These are phyloP conservation scores for Merodon equestris DNA, from an alignment of 2,888 invertebrate genomes.

Conservation along the genomic window DNA sequence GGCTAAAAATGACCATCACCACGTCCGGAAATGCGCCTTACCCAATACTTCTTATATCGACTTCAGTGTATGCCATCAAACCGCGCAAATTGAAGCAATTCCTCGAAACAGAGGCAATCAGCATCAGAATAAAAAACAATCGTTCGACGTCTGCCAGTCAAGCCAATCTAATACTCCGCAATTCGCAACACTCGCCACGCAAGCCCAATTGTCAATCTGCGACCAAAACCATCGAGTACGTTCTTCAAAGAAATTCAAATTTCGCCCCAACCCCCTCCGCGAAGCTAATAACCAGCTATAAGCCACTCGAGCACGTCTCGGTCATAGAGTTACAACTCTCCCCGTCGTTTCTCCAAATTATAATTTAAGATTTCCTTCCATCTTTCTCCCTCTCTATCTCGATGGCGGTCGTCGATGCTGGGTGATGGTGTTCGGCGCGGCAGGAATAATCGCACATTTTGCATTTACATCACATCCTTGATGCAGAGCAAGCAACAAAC, in stretches of 20 bases:
- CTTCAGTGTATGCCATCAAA: no score
- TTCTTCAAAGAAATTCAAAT: conserved; percentile 30
- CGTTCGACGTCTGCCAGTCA: no score
- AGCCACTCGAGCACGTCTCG: conserved; percentile 56
- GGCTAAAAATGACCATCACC: no score
- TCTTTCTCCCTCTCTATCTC: background rate
- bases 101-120: no score
- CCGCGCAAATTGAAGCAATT: no score
- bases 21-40: no score
- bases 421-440: background rate
- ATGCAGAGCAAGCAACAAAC: conserved; percentile 50
- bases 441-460: conserved; percentile 58
- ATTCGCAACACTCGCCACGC: conserved; percentile 4
- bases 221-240: background rate
- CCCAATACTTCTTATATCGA: no score
- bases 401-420: conserved; percentile 1
- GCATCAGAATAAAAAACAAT: no score
- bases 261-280: conserved; percentile 10
- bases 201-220: conserved; percentile 36
- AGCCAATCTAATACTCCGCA: background rate
- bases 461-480: conserved; percentile 67
- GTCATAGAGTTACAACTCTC: conserved; percentile 45
- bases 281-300: conserved; percentile 54
- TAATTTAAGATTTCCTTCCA: conserved; percentile 55
- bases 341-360: conserved; percentile 30